Conservation (phyloP, 2,113 vertebrate species). For the Pseudorhombus dupliciocellatus region DNA sequence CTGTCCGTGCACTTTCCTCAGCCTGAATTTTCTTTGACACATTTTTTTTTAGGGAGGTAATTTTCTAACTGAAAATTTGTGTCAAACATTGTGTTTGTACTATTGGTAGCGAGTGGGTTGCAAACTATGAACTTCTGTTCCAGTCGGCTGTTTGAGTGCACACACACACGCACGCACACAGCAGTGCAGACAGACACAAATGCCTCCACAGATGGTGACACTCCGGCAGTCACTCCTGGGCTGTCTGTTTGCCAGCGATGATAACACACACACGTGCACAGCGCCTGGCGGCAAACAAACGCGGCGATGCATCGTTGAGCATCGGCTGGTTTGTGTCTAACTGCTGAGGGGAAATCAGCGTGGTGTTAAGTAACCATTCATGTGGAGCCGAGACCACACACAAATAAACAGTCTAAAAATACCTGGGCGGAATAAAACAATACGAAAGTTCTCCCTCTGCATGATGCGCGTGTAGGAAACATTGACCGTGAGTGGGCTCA, state of each 20-base stretch:
- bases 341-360: conserved; percentile 73
- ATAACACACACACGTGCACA: conserved; percentile 42
- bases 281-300: conserved; percentile 62
- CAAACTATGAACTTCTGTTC: conserved; percentile 34
- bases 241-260: conserved; percentile 67
- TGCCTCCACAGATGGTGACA: conserved; percentile 76
- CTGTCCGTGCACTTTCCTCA: not conserved
- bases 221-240: conserved; percentile 70
- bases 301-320: conserved; percentile 71
- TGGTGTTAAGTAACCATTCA: conserved; percentile 78
- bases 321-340: conserved; percentile 71
- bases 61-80: not conserved
- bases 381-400: conserved; percentile 72
- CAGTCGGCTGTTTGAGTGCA: conserved; percentile 50
- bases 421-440: conserved; percentile 29
- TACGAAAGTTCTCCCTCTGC: conserved; percentile 33
- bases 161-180: conserved; percentile 15
- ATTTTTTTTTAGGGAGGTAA: not conserved
- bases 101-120: conserved; percentile 16
- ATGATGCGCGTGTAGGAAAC: conserved; percentile 5
- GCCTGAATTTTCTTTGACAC: not conserved
- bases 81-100: not conserved
- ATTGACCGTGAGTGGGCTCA: conserved; percentile 14
- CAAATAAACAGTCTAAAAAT: conserved; percentile 71
- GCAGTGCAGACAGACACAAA: conserved; percentile 64